Percentiles rank a stretch among this genome's conserved stretches.
phyloP scores from a whole-genome alignment of 2,113 vertebrate genomes.

The Cyphomyrus plagiostoma region DNA sequence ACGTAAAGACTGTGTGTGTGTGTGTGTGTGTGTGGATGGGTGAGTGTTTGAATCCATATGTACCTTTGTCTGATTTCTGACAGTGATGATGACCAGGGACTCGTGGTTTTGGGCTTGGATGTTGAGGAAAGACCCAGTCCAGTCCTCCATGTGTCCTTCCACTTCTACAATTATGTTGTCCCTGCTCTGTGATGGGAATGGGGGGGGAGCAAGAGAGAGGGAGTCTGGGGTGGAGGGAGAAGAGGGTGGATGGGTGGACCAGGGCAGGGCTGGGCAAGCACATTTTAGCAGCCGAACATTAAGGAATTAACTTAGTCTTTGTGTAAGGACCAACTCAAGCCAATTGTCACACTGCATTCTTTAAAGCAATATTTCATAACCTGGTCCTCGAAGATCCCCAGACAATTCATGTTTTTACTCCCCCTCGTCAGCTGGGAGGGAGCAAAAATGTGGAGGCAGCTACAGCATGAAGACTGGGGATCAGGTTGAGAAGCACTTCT shows the following conservation, averaged over 20 bases:
- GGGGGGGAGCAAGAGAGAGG: neutral
- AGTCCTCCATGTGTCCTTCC: neutral
- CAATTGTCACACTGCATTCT: neutral
- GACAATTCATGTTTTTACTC: neutral
- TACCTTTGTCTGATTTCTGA: slow-evolving; percentile 6
- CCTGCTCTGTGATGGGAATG: neutral
- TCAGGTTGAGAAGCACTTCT: neutral
- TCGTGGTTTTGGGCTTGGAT: neutral
- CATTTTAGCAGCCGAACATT: neutral
- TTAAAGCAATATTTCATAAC: neutral
- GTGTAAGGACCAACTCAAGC: neutral
- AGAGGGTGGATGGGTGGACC: neutral
- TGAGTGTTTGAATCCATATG: neutral
- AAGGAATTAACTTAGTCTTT: neutral
- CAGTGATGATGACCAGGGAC: neutral
- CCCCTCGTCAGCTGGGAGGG: neutral
- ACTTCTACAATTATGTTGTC: neutral
- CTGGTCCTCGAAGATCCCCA: neutral
- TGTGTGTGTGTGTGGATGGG: neutral
- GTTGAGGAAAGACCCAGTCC: neutral
- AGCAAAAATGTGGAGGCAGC: neutral
- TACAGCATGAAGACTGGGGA: neutral
- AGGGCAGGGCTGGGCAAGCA: neutral
- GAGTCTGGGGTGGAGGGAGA: neutral
- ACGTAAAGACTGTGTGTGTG: neutral